Percentiles rank a stretch among this genome's conserved stretches.
Conservation (phyloP, 1,140 invertebrate species). For the Orussus abietinus region DNA sequence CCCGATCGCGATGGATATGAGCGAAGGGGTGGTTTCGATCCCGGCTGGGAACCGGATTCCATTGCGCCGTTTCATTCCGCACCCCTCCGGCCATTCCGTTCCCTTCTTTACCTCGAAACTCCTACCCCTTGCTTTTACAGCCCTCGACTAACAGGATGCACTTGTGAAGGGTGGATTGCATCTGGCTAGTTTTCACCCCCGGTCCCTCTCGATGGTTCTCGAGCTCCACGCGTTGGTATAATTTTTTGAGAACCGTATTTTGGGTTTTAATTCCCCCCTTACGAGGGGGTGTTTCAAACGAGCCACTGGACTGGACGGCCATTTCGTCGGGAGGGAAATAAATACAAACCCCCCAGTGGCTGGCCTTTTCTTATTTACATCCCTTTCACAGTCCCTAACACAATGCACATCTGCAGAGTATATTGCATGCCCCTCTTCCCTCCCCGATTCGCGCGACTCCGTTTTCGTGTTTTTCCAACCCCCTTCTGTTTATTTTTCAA, state of each 20-base stretch:
- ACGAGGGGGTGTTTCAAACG: too few relatives aligned
- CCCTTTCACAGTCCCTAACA: not conserved
- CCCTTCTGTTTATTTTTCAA: too few relatives aligned
- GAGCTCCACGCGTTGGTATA: constrained; percentile 9
- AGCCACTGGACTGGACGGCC: too few relatives aligned
- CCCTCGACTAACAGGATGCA: constrained; percentile 16
- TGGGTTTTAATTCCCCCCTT: too few relatives aligned
- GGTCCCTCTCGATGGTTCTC: constrained; percentile 4
- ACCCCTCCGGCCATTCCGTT: constrained; percentile 16
- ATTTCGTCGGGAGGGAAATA: too few relatives aligned
- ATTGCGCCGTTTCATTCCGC: constrained; percentile 21
- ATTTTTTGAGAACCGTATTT: too few relatives aligned
- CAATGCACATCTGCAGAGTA: not conserved
- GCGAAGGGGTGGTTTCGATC: constrained; percentile 6
- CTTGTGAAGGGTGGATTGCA: constrained; percentile 7
- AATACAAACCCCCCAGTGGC: too few relatives aligned
- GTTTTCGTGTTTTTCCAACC: too few relatives aligned
- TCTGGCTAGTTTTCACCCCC: constrained; percentile 2
- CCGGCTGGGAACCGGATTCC: constrained; percentile 13
- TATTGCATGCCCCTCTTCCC: not conserved
- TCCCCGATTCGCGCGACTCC: not conserved
- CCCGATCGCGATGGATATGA: constrained; percentile 19
- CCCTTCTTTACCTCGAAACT: constrained; percentile 5
- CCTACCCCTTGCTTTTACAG: constrained; percentile 11
- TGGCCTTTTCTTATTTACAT: too few relatives aligned